Percentiles rank a stretch among this genome's conserved stretches.
Conservation (phyloP, 2,797 vertebrate genomes). For the Orientallactaga sibirica region DNA sequence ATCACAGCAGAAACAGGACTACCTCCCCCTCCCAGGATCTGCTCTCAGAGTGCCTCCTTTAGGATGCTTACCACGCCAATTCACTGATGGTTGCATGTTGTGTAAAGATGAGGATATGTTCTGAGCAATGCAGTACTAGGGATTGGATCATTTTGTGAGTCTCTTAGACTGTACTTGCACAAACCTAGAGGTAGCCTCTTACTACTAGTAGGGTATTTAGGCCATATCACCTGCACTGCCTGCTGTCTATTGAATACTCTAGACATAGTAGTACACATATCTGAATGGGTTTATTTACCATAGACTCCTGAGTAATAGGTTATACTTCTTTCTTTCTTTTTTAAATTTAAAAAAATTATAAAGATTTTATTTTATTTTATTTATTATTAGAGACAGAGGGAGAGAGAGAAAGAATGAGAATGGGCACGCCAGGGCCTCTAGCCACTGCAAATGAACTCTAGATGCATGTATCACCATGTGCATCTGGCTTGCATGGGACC, state of each 20-base stretch:
- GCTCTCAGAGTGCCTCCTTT: neutral
- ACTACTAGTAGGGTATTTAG: neutral
- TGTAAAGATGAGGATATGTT: neutral
- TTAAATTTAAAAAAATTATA: too few relatives aligned
- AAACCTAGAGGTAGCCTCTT: neutral
- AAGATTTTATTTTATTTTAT: too few relatives aligned
- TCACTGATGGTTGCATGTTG: neutral
- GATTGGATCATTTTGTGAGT: neutral
- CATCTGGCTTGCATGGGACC: too few relatives aligned
- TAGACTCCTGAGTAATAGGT: neutral
- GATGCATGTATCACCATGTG: too few relatives aligned
- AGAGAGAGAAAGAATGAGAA: too few relatives aligned
- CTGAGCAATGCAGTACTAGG: neutral
- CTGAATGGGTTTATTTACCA: neutral
- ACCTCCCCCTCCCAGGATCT: neutral
- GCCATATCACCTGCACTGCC: neutral
- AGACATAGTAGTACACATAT: too few relatives aligned
- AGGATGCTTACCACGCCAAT: neutral
- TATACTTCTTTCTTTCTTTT: neutral
- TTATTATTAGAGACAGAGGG: too few relatives aligned
- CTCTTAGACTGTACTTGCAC: neutral
- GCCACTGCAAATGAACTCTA: too few relatives aligned
- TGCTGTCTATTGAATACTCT: neutral
- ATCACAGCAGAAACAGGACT: neutral
- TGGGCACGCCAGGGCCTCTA: too few relatives aligned